Evolutionary conservation across 2,888 invertebrate species (phyloP), one percentile per base, ranked within the genome.

Genomic region (Perithous albicinctus): DNA sequence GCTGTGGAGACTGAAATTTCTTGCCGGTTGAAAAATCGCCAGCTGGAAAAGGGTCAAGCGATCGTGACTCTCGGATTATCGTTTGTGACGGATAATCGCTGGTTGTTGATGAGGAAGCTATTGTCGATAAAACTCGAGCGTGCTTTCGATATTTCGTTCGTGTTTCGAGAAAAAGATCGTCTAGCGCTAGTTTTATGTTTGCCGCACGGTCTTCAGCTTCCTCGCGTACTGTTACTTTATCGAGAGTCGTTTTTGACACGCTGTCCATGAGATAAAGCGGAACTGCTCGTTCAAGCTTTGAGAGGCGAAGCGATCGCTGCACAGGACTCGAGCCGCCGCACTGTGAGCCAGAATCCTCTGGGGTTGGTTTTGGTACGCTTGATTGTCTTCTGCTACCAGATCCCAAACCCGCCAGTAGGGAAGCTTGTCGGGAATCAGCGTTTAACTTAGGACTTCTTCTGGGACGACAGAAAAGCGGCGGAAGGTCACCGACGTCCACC

Each of bases 401-500:
- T 43, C 94, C 94, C 61, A 94, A 93, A 82, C 94, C 94, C 87
- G 96, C 96, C 91, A 96, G 94, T 51, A 97, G 93, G 3, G 97
- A 97, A 0, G 97, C 95, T 87, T 97, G 97, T 59, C 97, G 94
- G 0, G 97, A 97, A 86, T 97, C 97, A n/a, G 94, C 93, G 72
- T 96, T 95, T 80, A 97, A 93, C 86, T 96, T 95, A 0, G 97
- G 97, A 91, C 97, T 97, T 85, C 96, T 94, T 23, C 97, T 94
- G 35, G 97, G 97, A 48, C 97, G 95, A 89, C 97, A 97, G 92
- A 98, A 98, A 59, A 98, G 92, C 0, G 97, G 97, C 5, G 97
- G 96, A 26, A 92, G 86, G 79, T 91, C 92, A 61, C 88, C 89
- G 2, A 91, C 87, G 75, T 91, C 91, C n/a, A 92, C 92, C 92